Percentiles rank a stretch among this genome's conserved stretches.
Evolutionary conservation across 92 coral and sea anemone species (phyloP).

Genomic region (Chrysogorgia sp.): DNA sequence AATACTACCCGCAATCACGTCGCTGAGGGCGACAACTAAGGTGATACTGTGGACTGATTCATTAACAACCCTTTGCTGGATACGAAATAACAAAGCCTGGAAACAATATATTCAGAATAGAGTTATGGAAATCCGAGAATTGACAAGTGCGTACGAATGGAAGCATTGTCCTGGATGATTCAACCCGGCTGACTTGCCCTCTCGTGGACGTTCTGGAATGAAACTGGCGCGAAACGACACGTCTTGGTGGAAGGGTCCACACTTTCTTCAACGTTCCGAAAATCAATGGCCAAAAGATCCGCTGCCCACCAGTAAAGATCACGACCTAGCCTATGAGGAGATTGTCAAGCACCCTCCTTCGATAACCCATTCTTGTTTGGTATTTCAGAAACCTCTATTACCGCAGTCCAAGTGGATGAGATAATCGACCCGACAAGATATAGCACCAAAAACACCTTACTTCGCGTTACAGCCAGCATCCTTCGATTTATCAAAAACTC

Average conservation of each 20-base stretch:
- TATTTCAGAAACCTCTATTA: no score
- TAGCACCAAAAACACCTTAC: neutral
- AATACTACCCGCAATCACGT: conserved; percentile 34
- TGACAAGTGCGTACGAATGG: conserved; percentile 34
- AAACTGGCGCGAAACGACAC: neutral
- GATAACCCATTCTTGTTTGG: neutral
- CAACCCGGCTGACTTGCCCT: conserved; percentile 62
- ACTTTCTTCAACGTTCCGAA: neutral
- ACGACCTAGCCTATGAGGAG: no score
- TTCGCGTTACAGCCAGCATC: conserved; percentile 20
- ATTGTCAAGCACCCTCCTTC: neutral
- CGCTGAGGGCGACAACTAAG: conserved; percentile 7
- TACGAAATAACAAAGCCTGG: conserved; percentile 50
- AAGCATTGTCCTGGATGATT: conserved; percentile 52
- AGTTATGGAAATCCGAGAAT: conserved; percentile 50
- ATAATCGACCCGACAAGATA: neutral
- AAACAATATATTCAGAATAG: conserved; percentile 58
- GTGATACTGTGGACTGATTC: conserved; percentile 57
- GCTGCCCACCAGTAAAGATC: no score
- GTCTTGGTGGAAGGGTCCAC: conserved; percentile 62
- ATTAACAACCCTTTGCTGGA: conserved; percentile 49
- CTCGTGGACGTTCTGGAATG: conserved; percentile 50
- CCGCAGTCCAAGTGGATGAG: neutral
- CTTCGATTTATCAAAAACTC: conserved; percentile 10
- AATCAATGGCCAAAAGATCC: conserved; percentile 43